Conservation (phyloP, 2,888 invertebrate species). For the Rhodophaea formosa region DNA sequence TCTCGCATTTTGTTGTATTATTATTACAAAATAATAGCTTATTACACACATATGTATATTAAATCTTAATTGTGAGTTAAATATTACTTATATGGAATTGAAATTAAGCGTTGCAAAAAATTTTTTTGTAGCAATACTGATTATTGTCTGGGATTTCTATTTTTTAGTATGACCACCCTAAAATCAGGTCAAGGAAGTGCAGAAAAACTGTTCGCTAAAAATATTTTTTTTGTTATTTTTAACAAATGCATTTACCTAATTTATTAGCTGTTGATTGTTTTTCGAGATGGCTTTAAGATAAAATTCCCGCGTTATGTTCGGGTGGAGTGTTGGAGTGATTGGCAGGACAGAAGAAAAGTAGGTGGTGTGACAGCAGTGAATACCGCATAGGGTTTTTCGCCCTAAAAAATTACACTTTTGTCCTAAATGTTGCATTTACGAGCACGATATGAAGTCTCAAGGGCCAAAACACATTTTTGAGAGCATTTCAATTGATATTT, state of each 20-base stretch:
- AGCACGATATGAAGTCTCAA: conserved; percentile 35
- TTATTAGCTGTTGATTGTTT: conserved; percentile 38
- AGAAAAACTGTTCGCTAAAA: conserved; percentile 53
- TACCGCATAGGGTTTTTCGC: conserved; percentile 63
- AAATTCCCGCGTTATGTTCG: conserved; percentile 47
- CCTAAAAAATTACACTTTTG: conserved; percentile 42
- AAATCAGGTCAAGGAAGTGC: conserved; percentile 73
- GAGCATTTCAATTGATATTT: conserved; percentile 34
- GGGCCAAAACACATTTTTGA: conserved; percentile 30
- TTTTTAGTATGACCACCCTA: conserved; percentile 51
- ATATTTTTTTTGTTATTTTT: conserved; percentile 63
- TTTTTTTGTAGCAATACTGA: conserved; percentile 21
- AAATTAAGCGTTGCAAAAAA: not conserved
- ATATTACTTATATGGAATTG: no score
- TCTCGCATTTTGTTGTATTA: not conserved
- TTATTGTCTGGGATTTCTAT: not conserved
- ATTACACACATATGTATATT: not conserved
- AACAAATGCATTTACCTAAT: conserved; percentile 55
- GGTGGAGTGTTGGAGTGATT: conserved; percentile 48
- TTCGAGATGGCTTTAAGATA: conserved; percentile 53
- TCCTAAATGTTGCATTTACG: conserved; percentile 33
- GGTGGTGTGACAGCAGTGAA: conserved; percentile 50
- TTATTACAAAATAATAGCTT: not conserved
- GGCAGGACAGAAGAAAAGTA: conserved; percentile 40
- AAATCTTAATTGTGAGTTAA: not conserved